Base-by-base conservation (phyloP, 2,113 vertebrate genomes). In the Psittacara wagleri region DNA sequence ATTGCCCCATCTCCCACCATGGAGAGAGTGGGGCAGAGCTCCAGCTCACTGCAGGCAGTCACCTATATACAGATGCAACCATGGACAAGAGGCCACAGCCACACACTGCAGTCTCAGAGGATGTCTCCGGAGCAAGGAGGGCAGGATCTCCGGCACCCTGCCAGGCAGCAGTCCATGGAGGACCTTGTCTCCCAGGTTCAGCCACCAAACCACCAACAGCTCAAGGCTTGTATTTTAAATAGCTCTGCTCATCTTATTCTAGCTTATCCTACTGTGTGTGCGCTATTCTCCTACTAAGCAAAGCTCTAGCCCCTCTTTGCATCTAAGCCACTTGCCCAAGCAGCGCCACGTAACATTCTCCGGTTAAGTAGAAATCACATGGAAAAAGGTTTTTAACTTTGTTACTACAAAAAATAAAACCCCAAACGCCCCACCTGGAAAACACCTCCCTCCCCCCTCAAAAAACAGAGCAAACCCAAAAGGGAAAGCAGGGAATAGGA, bases 401-500 rank as follows among this genome's bases (percentile, higher is more conserved):
- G 80, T 90, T 72, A 86, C 23, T 88, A 95, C 35, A 52, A 92
- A 86, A 92, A 78, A 41, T 51, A 37, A 27, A 18, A 8, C 10
- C 1, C 12, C 27, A 2, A 69, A 67, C 17, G n/a, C 8, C 70
- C 61, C 27, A 55, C n/a, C 24, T 52, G 37, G 54, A 95, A 96
- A 90, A 83, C 2, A 73, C 5, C 2, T 29, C 7, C 31, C 81
- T 28, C 4, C 18, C 68, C 11, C 2, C 22, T 17, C 51, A 57
- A 46, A 64, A 59, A 35, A 17, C 49, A 81, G 68, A 86, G 83
- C 48, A 74, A 92, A 90, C 83, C 68, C 88, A 57, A 35, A 80
- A 88, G 31, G 51, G 79, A 48, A 93, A 92, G 92, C 90, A 82
- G 88, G 79, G 39, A 24, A 92, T 33, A 59, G 62, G 37, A 88